phyloP scores from a whole-genome alignment of 2,888 invertebrate genomes.

The Hydraecia micacea region DNA sequence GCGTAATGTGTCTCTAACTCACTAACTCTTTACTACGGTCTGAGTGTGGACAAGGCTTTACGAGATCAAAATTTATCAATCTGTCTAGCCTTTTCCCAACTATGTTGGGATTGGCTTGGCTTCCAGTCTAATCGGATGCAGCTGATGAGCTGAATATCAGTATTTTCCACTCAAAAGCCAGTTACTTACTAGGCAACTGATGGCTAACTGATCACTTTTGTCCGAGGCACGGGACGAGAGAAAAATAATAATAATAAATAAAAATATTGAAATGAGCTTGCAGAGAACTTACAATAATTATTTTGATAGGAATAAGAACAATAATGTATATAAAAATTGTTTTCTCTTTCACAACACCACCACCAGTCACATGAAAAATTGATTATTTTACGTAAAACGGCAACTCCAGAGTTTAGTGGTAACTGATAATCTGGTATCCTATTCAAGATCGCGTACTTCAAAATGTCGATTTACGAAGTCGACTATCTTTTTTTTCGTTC shows the following conservation, averaged over 20 bases:
- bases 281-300: not conserved
- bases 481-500: slow-evolving; percentile 39
- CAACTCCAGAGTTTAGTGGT: slow-evolving; percentile 23
- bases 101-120: not conserved
- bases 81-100: not conserved
- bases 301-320: not conserved
- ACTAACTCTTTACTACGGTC: too few relatives aligned
- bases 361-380: slow-evolving; percentile 42
- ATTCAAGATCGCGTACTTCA: too few relatives aligned
- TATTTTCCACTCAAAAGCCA: not conserved
- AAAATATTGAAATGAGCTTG: not conserved
- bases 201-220: too few relatives aligned
- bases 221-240: not conserved
- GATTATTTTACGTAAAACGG: slow-evolving; percentile 31
- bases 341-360: slow-evolving; percentile 24
- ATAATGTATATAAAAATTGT: not conserved
- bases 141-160: not conserved
- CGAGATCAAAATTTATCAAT: not conserved
- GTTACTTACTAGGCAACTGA: too few relatives aligned
- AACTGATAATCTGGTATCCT: too few relatives aligned
- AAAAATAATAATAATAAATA: not conserved
- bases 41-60: not conserved
- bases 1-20: not conserved
- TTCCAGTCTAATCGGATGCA: not conserved
- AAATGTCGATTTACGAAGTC: slow-evolving; percentile 44